A percentile compares a stretch with the other conserved stretches of the same genome.
Evolutionary conservation across 2,113 vertebrate species (phyloP).

Genomic region (Phalacrocorax aristotelis): DNA sequence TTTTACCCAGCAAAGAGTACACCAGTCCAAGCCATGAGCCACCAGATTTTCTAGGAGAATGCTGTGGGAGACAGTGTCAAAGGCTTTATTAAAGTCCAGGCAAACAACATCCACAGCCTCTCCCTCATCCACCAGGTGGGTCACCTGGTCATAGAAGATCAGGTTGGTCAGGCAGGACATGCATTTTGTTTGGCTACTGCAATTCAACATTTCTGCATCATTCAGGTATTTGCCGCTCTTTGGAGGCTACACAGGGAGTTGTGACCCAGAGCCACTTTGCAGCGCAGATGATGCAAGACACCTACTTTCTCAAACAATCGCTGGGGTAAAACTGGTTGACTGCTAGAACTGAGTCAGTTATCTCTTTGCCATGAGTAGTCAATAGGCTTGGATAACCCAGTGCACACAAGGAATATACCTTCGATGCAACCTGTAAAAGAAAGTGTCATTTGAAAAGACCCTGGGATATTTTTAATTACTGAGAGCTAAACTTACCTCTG

Average conservation of each 20-base stretch:
- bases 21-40: too few relatives aligned
- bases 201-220: background rate
- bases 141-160: too few relatives aligned
- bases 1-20: too few relatives aligned
- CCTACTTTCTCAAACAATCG: background rate
- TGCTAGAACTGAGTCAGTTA: background rate
- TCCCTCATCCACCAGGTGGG: too few relatives aligned
- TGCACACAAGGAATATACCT: fast-evolving
- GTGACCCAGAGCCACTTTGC: background rate
- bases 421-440: background rate
- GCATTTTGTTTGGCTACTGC: background rate
- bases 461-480: background rate
- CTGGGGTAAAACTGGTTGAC: background rate
- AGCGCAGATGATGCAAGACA: fast-evolving
- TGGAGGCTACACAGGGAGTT: background rate
- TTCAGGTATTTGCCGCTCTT: background rate
- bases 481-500: background rate
- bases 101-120: too few relatives aligned
- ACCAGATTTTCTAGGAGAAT: too few relatives aligned
- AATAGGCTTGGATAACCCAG: background rate
- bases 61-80: too few relatives aligned
- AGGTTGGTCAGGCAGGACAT: too few relatives aligned
- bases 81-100: too few relatives aligned
- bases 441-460: background rate
- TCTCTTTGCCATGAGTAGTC: background rate